A percentile compares a stretch with the other conserved stretches of the same genome.
Conservation (phyloP, 2,113 vertebrate species). For the Mola mola region DNA sequence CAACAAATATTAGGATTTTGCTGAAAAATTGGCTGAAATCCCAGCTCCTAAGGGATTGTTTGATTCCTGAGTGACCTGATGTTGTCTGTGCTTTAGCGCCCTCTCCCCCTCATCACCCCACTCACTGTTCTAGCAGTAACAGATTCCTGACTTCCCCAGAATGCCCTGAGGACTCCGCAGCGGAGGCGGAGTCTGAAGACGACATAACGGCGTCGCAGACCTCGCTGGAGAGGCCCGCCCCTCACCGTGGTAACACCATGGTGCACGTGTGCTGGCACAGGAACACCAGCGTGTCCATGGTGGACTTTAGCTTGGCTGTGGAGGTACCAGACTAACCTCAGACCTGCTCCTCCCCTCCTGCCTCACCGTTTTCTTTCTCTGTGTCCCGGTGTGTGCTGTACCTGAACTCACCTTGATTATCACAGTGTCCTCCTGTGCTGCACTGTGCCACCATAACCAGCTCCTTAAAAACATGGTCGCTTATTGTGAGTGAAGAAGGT, state of each 20-base stretch:
- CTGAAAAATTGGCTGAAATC: background rate
- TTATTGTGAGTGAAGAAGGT: no score
- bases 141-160: slow-evolving; percentile 85
- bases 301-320: slow-evolving; percentile 97
- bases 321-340: slow-evolving; percentile 87
- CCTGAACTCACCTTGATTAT: slow-evolving; percentile 47
- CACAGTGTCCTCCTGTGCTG: slow-evolving; percentile 58
- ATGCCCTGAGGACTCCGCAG: slow-evolving; percentile 88
- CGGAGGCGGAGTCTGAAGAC: slow-evolving; percentile 95
- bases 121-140: slow-evolving; percentile 71
- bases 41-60: background rate
- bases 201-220: slow-evolving; percentile 88
- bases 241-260: slow-evolving; percentile 97
- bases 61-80: slow-evolving; percentile 48
- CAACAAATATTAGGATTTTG: background rate
- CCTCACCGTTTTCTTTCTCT: slow-evolving; percentile 56
- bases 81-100: slow-evolving; percentile 57
- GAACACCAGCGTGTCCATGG: slow-evolving; percentile 98
- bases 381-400: slow-evolving; percentile 51
- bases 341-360: slow-evolving; percentile 56
- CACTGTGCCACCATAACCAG: no score
- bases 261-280: slow-evolving; percentile 99
- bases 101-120: slow-evolving; percentile 38
- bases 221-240: slow-evolving; percentile 89
- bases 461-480: no score